Evolutionary conservation across 2,888 invertebrate genomes (phyloP).

Genomic region (Muscina levida): DNA sequence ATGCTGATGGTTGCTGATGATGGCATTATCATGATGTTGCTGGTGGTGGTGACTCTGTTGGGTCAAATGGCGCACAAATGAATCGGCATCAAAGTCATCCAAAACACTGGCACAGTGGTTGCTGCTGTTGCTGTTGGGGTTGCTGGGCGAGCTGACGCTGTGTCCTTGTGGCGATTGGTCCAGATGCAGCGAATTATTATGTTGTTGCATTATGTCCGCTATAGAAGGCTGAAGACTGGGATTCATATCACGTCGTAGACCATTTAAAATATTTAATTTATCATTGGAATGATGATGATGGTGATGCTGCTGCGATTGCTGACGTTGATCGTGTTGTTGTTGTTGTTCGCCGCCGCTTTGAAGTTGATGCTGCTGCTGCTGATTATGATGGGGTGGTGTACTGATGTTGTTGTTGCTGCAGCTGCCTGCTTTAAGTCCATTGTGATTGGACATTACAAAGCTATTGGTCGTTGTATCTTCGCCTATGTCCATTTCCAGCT

Average conservation of each 20-base stretch:
- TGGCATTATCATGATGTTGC: not conserved
- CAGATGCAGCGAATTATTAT: constrained; percentile 50
- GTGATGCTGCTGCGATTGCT: constrained; percentile 61
- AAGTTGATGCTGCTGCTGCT: constrained; percentile 61
- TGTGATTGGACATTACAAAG: constrained; percentile 39
- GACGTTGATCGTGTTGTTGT: constrained; percentile 59
- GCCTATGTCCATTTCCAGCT: constrained; percentile 82
- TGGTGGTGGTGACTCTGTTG: constrained; percentile 66
- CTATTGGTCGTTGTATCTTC: constrained; percentile 74
- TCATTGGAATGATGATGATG: constrained; percentile 66
- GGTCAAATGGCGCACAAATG: constrained; percentile 75
- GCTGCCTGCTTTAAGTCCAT: not conserved
- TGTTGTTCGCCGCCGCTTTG: constrained; percentile 66
- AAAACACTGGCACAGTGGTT: constrained; percentile 59
- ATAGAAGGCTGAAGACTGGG: constrained; percentile 78
- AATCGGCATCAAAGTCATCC: constrained; percentile 75
- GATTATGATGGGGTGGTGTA: constrained; percentile 68
- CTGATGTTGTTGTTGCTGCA: constrained; percentile 61
- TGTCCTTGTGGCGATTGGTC: no score
- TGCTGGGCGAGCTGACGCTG: not conserved
- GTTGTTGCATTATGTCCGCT: constrained; percentile 81
- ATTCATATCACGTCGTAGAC: constrained; percentile 77
- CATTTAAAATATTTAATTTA: constrained; percentile 57
- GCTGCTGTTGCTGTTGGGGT: constrained; percentile 42
- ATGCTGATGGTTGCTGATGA: no score